These are phyloP conservation scores for Hypolimnas misippus DNA, from an alignment of 2,888 invertebrate genomes.

Conservation along the genomic window DNA sequence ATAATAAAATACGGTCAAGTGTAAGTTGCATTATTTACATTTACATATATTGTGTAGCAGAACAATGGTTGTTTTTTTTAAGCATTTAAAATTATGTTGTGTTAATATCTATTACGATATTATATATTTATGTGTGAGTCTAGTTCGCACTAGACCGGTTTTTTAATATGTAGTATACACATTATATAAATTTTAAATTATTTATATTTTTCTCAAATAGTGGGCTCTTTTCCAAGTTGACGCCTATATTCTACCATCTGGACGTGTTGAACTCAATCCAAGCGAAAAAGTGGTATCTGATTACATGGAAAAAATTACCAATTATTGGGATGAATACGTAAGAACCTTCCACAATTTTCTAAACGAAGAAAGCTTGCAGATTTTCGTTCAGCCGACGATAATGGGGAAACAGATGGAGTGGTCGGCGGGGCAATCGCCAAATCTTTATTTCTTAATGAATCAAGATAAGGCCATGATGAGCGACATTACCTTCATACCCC, in stretches of 20 bases:
- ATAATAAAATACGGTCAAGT: too few species aligned
- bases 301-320: slow-evolving; percentile 85
- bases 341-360: slow-evolving; percentile 88
- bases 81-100: too few species aligned
- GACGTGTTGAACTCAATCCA: slow-evolving; percentile 82
- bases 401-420: slow-evolving; percentile 92
- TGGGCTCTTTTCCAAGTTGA: slow-evolving; percentile 86
- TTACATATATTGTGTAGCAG: too few species aligned
- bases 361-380: slow-evolving; percentile 87
- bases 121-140: too few species aligned
- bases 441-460: slow-evolving; percentile 87
- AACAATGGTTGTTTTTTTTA: too few species aligned
- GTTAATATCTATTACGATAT: too few species aligned
- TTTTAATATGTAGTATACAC: too few species aligned
- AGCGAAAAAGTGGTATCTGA: slow-evolving; percentile 83
- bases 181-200: too few species aligned
- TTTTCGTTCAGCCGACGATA: slow-evolving; percentile 92
- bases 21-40: too few species aligned
- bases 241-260: slow-evolving; percentile 72
- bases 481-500: slow-evolving; percentile 83
- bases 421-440: slow-evolving; percentile 89
- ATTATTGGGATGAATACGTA: slow-evolving; percentile 87
- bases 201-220: slow-evolving; percentile 75
- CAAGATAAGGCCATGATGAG: slow-evolving; percentile 85
- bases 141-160: too few species aligned